Evolutionary conservation across 2,113 vertebrate species (phyloP).

Genomic region (Merops nubicus): DNA sequence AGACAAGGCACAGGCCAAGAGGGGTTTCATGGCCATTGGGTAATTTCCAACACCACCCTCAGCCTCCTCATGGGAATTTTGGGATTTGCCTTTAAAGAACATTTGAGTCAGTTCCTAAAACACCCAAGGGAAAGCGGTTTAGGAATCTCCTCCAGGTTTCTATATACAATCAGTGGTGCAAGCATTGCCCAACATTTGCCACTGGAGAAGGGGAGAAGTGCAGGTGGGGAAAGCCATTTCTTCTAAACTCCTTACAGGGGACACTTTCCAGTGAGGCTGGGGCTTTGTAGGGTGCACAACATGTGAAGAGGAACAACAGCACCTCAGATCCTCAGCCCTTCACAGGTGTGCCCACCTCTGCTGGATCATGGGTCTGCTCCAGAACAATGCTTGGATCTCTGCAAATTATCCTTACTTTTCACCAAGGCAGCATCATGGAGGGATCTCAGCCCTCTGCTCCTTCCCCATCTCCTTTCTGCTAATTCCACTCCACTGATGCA

Average conservation of each 20-base stretch:
- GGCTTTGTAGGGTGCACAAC: background rate
- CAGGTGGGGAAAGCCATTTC: background rate
- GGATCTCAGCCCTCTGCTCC: background rate
- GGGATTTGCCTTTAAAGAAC: background rate
- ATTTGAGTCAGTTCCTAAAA: background rate
- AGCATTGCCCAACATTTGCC: accelerated
- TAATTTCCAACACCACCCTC: background rate
- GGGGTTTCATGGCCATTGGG: background rate
- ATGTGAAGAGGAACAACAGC: background rate
- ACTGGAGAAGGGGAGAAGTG: background rate
- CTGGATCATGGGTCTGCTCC: background rate
- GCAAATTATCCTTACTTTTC: background rate
- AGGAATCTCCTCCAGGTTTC: background rate
- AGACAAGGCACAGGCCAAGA: background rate
- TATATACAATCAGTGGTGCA: background rate
- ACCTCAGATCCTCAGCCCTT: background rate
- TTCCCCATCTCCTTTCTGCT: background rate
- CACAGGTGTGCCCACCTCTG: background rate
- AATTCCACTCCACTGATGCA: background rate
- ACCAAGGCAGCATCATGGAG: background rate
- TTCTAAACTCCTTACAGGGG: background rate
- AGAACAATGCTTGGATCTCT: background rate
- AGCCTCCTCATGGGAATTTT: background rate
- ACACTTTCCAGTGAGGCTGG: background rate
- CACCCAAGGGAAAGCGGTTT: background rate